These are phyloP conservation scores for Drosophila anomalata DNA, from an alignment of 2,888 invertebrate species.

Conservation along the genomic window DNA sequence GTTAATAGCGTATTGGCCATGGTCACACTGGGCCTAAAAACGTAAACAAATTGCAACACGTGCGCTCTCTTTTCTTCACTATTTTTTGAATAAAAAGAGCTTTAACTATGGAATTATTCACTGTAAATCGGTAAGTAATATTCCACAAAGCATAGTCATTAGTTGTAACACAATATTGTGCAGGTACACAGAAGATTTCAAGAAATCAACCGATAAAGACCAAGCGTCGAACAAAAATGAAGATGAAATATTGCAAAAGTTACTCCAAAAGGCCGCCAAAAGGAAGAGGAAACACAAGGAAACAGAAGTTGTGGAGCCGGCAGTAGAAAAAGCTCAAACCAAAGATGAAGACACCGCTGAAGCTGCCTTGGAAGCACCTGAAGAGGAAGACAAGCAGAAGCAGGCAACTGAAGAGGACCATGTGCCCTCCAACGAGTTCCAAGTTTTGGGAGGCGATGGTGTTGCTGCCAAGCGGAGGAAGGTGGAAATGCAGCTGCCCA, in stretches of 20 bases:
- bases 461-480: constrained; percentile 85
- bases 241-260: constrained; percentile 85
- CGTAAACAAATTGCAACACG: constrained; percentile 67
- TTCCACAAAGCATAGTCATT: background rate
- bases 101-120: constrained; percentile 88
- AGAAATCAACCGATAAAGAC: constrained; percentile 3
- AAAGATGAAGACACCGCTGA: constrained; percentile 33
- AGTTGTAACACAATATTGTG: background rate
- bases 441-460: constrained; percentile 87
- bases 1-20: too few relatives aligned
- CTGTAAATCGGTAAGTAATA: constrained; percentile 87
- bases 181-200: constrained; percentile 56
- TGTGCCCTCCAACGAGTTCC: constrained; percentile 58
- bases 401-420: background rate
- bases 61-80: constrained; percentile 40
- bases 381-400: constrained; percentile 1
- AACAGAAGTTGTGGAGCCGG: constrained; percentile 28
- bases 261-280: constrained; percentile 86
- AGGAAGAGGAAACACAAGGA: constrained; percentile 81
- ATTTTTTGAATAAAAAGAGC: constrained; percentile 12
- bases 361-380: constrained; percentile 2
- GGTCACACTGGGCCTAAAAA: constrained; percentile 42
- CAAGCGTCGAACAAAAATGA: constrained; percentile 81
- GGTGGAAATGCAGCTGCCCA: constrained; percentile 91
- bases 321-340: constrained; percentile 23